Conservation (phyloP, 2,113 vertebrate species). For the Sinosuthora webbiana region DNA sequence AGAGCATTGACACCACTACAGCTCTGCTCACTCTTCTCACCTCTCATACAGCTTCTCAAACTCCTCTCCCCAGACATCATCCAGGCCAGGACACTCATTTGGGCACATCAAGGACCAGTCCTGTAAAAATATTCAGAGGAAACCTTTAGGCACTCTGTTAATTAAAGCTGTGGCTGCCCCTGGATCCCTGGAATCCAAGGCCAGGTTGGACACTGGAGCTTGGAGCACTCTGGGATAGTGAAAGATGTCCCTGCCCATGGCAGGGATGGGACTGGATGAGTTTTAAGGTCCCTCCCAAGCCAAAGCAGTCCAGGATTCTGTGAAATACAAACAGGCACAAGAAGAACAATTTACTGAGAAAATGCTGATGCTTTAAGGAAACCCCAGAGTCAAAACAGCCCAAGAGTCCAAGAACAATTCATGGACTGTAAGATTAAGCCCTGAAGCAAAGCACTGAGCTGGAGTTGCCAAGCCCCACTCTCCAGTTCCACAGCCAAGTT, state of each 20-base stretch:
- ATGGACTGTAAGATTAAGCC: not conserved
- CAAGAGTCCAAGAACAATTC: accelerated
- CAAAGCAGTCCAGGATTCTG: not conserved
- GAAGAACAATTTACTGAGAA: not conserved
- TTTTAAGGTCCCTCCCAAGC: not conserved
- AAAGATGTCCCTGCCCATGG: not conserved
- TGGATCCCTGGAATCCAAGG: not conserved
- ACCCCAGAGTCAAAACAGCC: accelerated
- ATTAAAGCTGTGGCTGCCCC: not conserved
- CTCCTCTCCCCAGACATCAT: constrained; percentile 95
- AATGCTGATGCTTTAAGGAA: not conserved
- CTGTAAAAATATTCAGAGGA: constrained; percentile 55
- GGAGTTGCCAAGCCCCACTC: not conserved
- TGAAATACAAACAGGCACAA: not conserved
- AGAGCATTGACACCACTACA: not conserved
- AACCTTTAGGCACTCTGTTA: not conserved
- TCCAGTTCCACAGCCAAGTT: not conserved
- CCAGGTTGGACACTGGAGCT: not conserved
- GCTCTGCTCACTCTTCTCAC: constrained; percentile 54
- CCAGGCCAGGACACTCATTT: constrained; percentile 89
- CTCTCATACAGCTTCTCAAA: constrained; percentile 93
- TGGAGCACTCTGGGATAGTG: not conserved
- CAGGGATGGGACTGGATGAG: not conserved
- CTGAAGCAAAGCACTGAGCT: not conserved
- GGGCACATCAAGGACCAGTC: constrained; percentile 98